Conservation (phyloP, 2,113 vertebrate species). For the Rhinopithecus roxellana region DNA sequence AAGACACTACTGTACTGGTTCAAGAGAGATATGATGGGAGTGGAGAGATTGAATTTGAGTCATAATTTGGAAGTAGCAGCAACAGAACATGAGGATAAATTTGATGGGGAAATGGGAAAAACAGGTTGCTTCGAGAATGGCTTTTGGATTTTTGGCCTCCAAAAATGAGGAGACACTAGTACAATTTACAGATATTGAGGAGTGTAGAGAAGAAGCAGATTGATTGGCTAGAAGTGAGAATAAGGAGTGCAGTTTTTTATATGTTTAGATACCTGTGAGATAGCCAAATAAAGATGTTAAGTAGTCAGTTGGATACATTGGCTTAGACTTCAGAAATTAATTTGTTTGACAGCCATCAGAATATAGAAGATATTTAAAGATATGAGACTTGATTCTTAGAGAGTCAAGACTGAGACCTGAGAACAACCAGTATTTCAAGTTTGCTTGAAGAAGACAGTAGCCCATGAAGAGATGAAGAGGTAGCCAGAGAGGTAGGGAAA, state of each 20-base stretch:
- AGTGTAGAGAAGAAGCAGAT: background rate
- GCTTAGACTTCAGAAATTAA: background rate
- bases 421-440: background rate
- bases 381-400: background rate
- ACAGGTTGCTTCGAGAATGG: background rate
- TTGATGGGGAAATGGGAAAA: background rate
- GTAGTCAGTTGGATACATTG: background rate
- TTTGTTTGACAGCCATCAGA: background rate
- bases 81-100: background rate
- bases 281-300: background rate
- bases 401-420: background rate
- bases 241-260: background rate
- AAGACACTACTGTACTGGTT: background rate
- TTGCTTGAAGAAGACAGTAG: background rate
- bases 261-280: background rate
- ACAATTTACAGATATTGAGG: background rate
- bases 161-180: background rate
- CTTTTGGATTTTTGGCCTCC: background rate
- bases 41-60: background rate
- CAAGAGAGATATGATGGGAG: background rate
- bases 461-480: background rate
- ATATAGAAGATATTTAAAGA: background rate
- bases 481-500: background rate
- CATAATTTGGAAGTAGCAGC: background rate
- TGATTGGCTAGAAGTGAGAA: background rate